Base-by-base conservation (phyloP, 1,140 invertebrate species). In the Procambarus clarkii region DNA sequence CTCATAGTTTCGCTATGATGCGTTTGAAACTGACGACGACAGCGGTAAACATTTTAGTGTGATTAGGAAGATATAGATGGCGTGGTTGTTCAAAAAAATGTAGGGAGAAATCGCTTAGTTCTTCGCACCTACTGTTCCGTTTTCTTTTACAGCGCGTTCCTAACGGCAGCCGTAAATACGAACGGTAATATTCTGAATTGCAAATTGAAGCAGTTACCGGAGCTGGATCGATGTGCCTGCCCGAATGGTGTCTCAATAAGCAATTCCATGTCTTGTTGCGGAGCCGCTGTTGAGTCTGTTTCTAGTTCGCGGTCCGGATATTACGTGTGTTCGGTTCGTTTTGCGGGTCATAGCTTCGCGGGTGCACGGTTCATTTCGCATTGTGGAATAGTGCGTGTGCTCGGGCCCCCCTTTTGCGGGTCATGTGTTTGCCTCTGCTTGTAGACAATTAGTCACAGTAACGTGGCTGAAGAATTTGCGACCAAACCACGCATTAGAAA, bases 161-260 rank as follows among this genome's bases (percentile, higher is more conserved):
- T 69, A 69, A 21, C 60, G 60, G 18, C 60, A 69, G 60, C 4
- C 15, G 60, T 69, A 74, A 24, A 64, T 64, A 21, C 18, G 60
- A 64, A 64, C 60, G 18, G 18, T 64, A 74, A 24, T 74, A 74
- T 74, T 74, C 13, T 74, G 7, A 3, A 74, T 24, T 34, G 69
- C n/a, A 74, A 24, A 74, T 34, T 74, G n/a, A 34, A 34, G 21
- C 69, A 74, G 21, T 34, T 21, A 74, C n/a, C 24, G 11, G 69
- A 74, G 24, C 13, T 24, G 69, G 69, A 74, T 74, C 69, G 69
- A 74, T 74, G n/a, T 11, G 13, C 21, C 69, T 8, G n/a, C 7
- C 69, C 69, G 34, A 34, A 74, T 74, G 69, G 69, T 24, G 69
- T 9, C 69, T 74, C 69, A 74, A 74, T 74, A 74, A 21, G 69